phyloP scores from a whole-genome alignment of 1,140 invertebrate genomes.

The Thaumatotibia leucotreta region DNA sequence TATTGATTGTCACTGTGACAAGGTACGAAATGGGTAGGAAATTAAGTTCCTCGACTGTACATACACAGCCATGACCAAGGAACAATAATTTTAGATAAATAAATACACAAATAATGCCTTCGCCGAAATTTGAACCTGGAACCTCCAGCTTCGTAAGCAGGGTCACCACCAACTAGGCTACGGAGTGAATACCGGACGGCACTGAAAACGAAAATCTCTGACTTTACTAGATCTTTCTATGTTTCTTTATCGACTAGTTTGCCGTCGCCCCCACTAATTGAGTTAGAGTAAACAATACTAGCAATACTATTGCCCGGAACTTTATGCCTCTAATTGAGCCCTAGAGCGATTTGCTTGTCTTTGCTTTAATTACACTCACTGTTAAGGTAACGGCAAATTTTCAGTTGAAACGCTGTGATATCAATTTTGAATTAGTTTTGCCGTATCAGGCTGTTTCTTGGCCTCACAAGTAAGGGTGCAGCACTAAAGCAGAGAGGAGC shows the following conservation, averaged over 20 bases:
- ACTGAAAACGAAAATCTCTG: not conserved
- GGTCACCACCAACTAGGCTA: not conserved
- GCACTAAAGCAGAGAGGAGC: too few species aligned
- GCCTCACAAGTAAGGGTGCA: too few species aligned
- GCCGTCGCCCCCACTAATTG: not conserved
- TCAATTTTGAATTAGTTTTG: not conserved
- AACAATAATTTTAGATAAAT: too few species aligned
- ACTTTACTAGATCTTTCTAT: too few species aligned
- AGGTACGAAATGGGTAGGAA: too few species aligned
- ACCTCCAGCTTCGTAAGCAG: too few species aligned
- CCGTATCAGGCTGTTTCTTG: not conserved
- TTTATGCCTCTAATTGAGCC: conserved; percentile 1
- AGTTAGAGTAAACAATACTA: not conserved
- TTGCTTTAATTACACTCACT: not conserved
- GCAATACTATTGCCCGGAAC: not conserved
- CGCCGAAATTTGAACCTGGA: too few species aligned
- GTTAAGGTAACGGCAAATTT: not conserved
- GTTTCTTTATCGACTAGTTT: not conserved
- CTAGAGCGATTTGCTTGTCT: conserved; percentile 1
- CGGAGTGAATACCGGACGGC: too few species aligned
- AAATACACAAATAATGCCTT: too few species aligned
- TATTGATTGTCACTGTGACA: too few species aligned
- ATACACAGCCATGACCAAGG: too few species aligned
- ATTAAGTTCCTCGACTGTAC: too few species aligned
- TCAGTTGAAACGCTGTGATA: not conserved